A percentile compares a stretch with the other conserved stretches of the same genome.
phyloP scores from a whole-genome alignment of 2,888 invertebrate species.

The Coecobrya sp. region DNA sequence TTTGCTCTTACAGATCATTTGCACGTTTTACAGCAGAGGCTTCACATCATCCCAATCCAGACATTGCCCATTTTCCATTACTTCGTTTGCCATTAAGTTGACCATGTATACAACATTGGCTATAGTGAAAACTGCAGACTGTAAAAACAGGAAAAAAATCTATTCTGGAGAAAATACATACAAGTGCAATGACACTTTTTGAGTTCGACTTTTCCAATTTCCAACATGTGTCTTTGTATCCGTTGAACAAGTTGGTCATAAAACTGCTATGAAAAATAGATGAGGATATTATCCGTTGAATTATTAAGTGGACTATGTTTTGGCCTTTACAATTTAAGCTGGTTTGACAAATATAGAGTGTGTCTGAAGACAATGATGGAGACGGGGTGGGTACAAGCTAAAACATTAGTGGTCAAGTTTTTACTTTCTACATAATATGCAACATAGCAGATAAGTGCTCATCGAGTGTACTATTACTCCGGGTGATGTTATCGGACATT shows the following conservation, averaged over 20 bases:
- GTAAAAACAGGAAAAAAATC: neutral
- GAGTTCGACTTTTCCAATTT: constrained; percentile 65
- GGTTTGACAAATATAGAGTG: constrained; percentile 18
- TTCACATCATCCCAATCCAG: neutral
- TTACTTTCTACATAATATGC: neutral
- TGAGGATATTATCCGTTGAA: constrained; percentile 76
- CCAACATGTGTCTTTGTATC: constrained; percentile 59
- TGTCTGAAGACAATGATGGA: constrained; percentile 10
- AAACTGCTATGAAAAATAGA: constrained; percentile 73
- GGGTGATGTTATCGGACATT: neutral
- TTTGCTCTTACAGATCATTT: constrained; percentile 42
- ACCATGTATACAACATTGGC: constrained; percentile 11
- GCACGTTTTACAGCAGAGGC: constrained; percentile 48
- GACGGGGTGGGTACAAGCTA: neutral
- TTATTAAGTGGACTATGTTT: constrained; percentile 73
- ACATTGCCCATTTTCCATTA: constrained; percentile 18
- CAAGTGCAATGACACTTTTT: constrained; percentile 78
- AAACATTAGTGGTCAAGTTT: neutral
- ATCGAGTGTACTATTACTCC: neutral
- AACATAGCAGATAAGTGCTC: neutral
- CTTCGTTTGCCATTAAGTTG: neutral
- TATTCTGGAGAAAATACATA: constrained; percentile 40
- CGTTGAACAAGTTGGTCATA: constrained; percentile 54
- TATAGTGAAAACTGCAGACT: neutral
- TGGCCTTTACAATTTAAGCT: constrained; percentile 62